Base-by-base conservation (phyloP, 2,113 vertebrate genomes). In the Polypterus bichir region DNA sequence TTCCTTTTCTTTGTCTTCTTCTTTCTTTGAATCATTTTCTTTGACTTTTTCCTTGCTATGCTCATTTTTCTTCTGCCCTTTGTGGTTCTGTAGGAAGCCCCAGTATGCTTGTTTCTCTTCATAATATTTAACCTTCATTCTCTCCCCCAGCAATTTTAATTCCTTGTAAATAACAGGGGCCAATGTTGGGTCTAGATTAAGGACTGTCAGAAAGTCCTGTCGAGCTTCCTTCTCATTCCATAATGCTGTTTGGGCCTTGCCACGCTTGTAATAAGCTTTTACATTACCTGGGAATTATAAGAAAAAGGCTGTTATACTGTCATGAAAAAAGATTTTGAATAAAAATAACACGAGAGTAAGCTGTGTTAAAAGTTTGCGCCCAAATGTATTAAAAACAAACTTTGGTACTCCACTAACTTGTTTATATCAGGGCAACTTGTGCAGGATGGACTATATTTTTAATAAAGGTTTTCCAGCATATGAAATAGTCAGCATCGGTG, bases 221-320 rank as follows among this genome's bases (percentile, higher is more conserved):
- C 78, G 77, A 0, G 84, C 85, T 68, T 91, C 86, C 64, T 74
- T 80, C 65, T 91, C 88, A 0, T 91, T 88, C 90, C 90, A 92
- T 47, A 92, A 83, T 0, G 91, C 89, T 0, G 85, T 75, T 0
- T 92, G 84, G 2, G 89, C 88, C 66, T 91, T 91, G 0, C 88
- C 89, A 62, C 89, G 74, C 74, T 92, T 92, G 78, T 91, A 92
- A 70, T 90, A 91, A 10, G 82, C 88, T 64, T 92, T 90, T 62
- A 89, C 86, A 0, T 89, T 90, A 74, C 86, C 91, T 92, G 73
- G 57, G 66, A 61, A 61, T 59, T 3, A 5, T 49, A 51, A 6
- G 49, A 3, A 49, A 63, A 51, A 57, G 27, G 59, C 52, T 51
- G 67, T 54, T 60, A 52, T 8, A 56, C 62, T 64, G 53, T 59